Percentiles rank a stretch among this genome's conserved stretches.
phyloP scores from a whole-genome alignment of 2,797 vertebrate species.

The Ctenosaura bakeri region DNA sequence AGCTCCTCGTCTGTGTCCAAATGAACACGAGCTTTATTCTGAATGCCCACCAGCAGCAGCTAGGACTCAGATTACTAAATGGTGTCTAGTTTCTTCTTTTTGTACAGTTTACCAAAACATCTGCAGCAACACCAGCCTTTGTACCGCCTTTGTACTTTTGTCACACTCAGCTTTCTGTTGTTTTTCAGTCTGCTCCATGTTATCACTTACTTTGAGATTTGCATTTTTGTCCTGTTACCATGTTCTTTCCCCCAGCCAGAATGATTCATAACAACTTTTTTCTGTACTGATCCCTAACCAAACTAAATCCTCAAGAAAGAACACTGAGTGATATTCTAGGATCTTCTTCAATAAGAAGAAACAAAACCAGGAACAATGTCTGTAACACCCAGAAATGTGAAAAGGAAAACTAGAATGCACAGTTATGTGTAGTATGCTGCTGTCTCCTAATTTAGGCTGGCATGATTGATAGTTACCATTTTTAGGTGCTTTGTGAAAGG shows the following conservation, averaged over 20 bases:
- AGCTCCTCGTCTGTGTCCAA: not conserved
- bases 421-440: conserved; percentile 52
- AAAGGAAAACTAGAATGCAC: conserved; percentile 53
- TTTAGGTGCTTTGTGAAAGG: conserved; percentile 51
- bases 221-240: not conserved
- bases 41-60: not conserved
- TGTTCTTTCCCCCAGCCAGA: not conserved
- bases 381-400: conserved; percentile 21
- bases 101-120: not conserved
- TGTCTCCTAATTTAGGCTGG: conserved; percentile 49
- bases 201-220: not conserved
- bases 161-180: not conserved
- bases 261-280: not conserved
- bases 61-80: not conserved
- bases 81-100: not conserved
- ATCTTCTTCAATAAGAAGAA: conserved; percentile 44
- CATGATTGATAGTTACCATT: conserved; percentile 67
- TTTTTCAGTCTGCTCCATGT: not conserved
- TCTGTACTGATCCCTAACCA: not conserved
- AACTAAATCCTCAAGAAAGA: conserved; percentile 4
- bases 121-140: not conserved
- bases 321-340: conserved; percentile 48
- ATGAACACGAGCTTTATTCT: not conserved
- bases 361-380: conserved; percentile 51
- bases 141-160: not conserved